These are phyloP conservation scores for Lepus europaeus DNA, from an alignment of 2,113 vertebrate genomes.

Conservation along the genomic window DNA sequence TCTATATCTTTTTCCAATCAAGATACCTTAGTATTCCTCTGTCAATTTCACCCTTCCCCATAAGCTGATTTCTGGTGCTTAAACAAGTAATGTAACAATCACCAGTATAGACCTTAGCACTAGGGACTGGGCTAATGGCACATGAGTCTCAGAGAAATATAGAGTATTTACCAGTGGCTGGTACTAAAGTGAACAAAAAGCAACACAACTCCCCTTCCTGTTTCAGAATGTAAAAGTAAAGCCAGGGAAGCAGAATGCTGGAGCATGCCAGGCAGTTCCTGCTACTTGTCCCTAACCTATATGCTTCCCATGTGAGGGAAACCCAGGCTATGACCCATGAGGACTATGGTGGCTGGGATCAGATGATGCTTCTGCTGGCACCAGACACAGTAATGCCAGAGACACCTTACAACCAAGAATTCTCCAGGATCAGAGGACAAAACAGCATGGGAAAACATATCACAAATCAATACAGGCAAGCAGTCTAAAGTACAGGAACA, in stretches of 20 bases:
- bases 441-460: not conserved
- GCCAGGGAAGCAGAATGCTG: not conserved
- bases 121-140: rapidly evolving
- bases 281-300: too few relatives aligned
- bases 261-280: not conserved
- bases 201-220: not conserved
- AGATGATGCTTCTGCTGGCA: not conserved
- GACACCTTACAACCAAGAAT: not conserved
- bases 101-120: not conserved
- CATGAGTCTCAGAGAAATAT: not conserved
- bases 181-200: too few relatives aligned
- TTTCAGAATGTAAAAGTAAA: not conserved
- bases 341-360: not conserved
- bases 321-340: too few relatives aligned
- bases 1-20: not conserved
- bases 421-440: not conserved
- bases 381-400: not conserved
- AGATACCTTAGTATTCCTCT: not conserved
- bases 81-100: not conserved
- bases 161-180: not conserved
- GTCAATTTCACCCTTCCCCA: too few relatives aligned
- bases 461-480: not conserved
- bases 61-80: not conserved
- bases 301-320: not conserved
- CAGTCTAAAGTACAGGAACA: not conserved